Base-by-base conservation (phyloP, 2,888 invertebrate genomes). In the Nyleta sp. region DNA sequence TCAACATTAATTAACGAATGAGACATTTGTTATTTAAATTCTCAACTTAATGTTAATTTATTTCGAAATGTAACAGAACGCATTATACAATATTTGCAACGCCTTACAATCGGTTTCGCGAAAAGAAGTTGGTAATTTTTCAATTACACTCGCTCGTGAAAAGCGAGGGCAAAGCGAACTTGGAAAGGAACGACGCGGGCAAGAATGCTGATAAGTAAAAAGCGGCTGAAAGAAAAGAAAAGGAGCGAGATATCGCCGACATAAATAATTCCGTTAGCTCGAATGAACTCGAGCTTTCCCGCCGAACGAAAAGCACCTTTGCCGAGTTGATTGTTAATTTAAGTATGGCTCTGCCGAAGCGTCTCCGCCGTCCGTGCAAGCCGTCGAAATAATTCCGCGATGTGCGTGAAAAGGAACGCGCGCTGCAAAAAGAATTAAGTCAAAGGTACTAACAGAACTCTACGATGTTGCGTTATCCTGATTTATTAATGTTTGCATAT, bases 261-360 rank as follows among this genome's bases (percentile, higher is more conserved):
- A 70, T 77, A 77, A 80, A 77, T 80, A 77, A 77, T 77, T 73
- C 80, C 67, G 70, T 67, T 67, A 65, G 71, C 71, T 62, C 76
- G 77, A 74, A 74, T 62, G 77, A 80, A 60, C 42, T 65, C 65
- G 71, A 64, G 71, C 76, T 70, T 80, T 80, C 22, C 73, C 53
- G 53, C 46, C 40, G 68, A 76, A 80, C 72, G 75, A 60, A 77
- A 74, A 74, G 76, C 80, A 77, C 70, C 76, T 74, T 67, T 71
- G 60, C 74, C 57, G 74, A 71, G 80, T 77, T 80, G 80, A 80
- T 80, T 80, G 80, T 80, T 80, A 80, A 80, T 80, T 80, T 71
- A 80, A 77, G 77, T 77, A 80, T 57, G 50, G 59, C 38, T 59
- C 59, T 62, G 48, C 50, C 13, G 72, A 20, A 67, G 64, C 72